Percentiles rank a stretch among this genome's conserved stretches.
These are phyloP conservation scores for Axinella damicornis DNA, from an alignment of 37 sponge, comb jelly and placozoan genomes.

Conservation along the genomic window DNA sequence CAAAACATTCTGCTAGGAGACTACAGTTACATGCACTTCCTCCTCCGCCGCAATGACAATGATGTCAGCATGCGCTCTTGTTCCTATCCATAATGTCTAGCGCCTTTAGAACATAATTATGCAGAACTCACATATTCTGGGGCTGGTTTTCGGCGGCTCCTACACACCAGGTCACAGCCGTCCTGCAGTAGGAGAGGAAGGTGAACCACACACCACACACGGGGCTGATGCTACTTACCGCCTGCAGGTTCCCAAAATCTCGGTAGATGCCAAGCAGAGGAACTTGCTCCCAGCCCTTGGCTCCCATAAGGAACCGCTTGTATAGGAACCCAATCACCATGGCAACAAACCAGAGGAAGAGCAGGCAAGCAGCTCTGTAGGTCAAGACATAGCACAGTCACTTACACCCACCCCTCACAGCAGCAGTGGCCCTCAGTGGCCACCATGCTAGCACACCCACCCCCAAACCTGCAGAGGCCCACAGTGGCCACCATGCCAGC, in stretches of 20 bases:
- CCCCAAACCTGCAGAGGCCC: conserved; percentile 15
- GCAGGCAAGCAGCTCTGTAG: conserved; percentile 46
- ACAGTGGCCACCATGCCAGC: not conserved
- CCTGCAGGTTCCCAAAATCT: conserved; percentile 80
- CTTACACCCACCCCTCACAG: no score
- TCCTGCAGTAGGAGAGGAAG: no score
- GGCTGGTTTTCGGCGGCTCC: conserved; percentile 26
- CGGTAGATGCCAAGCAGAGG: conserved; percentile 57
- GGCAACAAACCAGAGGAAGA: conserved; percentile 45
- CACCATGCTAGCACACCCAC: not conserved
- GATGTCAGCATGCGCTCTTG: no score
- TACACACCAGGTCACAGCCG: conserved; percentile 87
- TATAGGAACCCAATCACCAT: conserved; percentile 64
- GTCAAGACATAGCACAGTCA: not conserved
- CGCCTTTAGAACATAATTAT: no score
- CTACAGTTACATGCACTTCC: no score
- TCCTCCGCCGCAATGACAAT: no score
- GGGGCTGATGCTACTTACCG: conserved; percentile 71
- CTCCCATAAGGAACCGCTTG: conserved; percentile 75
- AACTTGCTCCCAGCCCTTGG: conserved; percentile 88
- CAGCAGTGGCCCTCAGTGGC: not conserved
- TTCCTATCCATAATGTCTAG: no score
- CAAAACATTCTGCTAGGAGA: no score
- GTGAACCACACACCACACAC: no score
- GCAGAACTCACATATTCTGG: conserved; percentile 29